These are phyloP conservation scores for Ericerus pela DNA, from an alignment of 1,140 invertebrate genomes.

Conservation along the genomic window DNA sequence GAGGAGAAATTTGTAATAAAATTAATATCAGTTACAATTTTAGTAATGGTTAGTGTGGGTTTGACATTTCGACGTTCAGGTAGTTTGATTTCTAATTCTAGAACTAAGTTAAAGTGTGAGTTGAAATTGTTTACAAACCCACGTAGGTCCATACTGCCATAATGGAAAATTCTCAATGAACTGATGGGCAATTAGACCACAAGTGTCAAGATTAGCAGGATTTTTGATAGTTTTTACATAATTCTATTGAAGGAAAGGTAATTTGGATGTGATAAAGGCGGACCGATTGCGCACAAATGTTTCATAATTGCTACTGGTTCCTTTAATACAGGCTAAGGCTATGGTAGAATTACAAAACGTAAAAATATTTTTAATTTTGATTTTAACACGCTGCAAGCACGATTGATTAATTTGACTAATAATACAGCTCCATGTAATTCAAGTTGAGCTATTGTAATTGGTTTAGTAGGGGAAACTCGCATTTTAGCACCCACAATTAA, in stretches of 20 bases:
- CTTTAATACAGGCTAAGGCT: neutral
- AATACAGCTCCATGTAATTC: neutral
- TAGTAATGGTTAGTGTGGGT: too few species aligned
- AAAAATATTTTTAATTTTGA: neutral
- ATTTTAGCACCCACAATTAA: neutral
- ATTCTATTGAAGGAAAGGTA: neutral
- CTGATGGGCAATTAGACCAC: neutral
- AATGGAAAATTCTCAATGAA: neutral
- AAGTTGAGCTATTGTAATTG: neutral
- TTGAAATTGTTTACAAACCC: neutral
- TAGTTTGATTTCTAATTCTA: too few species aligned
- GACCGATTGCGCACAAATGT: neutral
- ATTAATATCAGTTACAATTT: too few species aligned
- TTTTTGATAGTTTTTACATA: neutral
- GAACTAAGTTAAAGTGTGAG: too few species aligned
- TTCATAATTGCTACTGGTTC: neutral
- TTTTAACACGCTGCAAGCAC: neutral
- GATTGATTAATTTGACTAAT: neutral
- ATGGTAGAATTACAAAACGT: neutral
- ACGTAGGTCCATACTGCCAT: neutral
- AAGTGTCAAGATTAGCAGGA: neutral
- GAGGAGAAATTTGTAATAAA: too few species aligned
- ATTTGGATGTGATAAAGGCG: neutral
- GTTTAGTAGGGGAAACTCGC: neutral
- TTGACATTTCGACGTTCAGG: too few species aligned